phyloP scores from a whole-genome alignment of 1,140 invertebrate genomes.

The Aphaenogaster ashmeadi region DNA sequence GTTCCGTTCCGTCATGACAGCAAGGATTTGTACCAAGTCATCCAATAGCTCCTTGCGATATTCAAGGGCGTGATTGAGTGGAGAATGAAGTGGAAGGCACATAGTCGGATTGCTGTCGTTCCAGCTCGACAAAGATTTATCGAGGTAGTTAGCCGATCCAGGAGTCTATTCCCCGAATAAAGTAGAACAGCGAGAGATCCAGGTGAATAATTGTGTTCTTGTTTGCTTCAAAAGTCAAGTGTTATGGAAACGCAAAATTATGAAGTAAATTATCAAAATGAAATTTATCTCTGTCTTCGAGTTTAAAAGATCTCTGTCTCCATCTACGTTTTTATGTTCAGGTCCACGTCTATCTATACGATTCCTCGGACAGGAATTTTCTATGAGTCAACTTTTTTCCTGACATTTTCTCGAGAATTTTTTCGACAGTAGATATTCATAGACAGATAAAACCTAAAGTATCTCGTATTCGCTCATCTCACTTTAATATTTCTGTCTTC shows the following conservation, averaged over 20 bases:
- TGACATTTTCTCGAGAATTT: background rate
- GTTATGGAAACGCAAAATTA: constrained; percentile 1
- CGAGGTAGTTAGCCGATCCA: background rate
- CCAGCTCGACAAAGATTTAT: background rate
- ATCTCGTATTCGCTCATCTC: background rate
- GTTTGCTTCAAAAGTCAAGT: background rate
- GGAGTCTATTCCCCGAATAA: background rate
- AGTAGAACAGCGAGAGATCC: background rate
- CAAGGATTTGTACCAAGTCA: background rate
- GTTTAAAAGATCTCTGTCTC: background rate
- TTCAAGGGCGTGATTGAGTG: constrained; percentile 19
- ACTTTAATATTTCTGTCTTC: background rate
- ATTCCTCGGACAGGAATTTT: background rate
- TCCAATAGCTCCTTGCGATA: background rate
- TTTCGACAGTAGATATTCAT: background rate
- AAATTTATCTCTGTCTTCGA: background rate
- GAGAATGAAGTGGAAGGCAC: constrained; percentile 4
- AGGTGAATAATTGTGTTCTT: background rate
- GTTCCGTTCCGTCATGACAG: background rate
- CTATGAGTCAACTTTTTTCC: background rate
- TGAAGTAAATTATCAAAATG: background rate
- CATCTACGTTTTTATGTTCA: background rate
- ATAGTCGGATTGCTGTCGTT: background rate
- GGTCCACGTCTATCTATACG: background rate
- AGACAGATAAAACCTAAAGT: background rate